Evolutionary conservation across 2,797 vertebrate genomes (phyloP).

Genomic region (Sebastes trivittatus): DNA sequence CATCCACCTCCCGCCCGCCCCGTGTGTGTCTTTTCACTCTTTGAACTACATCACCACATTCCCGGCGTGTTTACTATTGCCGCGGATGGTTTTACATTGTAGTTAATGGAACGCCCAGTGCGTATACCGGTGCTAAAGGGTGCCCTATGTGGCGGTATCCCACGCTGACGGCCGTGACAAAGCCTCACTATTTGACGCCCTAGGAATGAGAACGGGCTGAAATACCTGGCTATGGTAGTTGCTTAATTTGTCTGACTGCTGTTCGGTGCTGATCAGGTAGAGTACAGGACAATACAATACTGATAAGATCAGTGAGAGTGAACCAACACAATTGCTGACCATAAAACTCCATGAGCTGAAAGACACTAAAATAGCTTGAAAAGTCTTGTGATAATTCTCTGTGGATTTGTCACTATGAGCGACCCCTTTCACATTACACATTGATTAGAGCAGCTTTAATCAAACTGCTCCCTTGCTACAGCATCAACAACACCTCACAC

Average conservation of each 20-base stretch:
- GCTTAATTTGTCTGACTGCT: neutral
- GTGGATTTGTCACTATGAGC: neutral
- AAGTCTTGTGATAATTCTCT: neutral
- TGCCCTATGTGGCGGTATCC: too few relatives aligned
- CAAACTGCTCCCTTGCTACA: neutral
- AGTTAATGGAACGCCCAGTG: too few relatives aligned
- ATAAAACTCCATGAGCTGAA: neutral
- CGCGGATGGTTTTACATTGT: rapidly evolving
- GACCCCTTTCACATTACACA: neutral
- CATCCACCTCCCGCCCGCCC: too few relatives aligned
- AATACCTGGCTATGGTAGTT: neutral
- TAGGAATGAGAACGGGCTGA: too few relatives aligned
- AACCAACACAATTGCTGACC: too few relatives aligned
- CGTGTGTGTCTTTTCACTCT: too few relatives aligned
- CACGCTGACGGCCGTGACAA: too few relatives aligned
- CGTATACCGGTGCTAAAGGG: too few relatives aligned
- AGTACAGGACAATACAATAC: neutral
- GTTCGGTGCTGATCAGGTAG: neutral
- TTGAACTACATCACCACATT: too few relatives aligned
- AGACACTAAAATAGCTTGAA: neutral
- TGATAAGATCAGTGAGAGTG: too few relatives aligned
- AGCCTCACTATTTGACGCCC: rapidly evolving
- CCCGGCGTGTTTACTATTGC: too few relatives aligned
- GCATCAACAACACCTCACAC: neutral
- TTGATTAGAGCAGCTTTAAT: neutral